Conservation (phyloP, 2,797 vertebrate genomes). For the Meriones psammophilus region DNA sequence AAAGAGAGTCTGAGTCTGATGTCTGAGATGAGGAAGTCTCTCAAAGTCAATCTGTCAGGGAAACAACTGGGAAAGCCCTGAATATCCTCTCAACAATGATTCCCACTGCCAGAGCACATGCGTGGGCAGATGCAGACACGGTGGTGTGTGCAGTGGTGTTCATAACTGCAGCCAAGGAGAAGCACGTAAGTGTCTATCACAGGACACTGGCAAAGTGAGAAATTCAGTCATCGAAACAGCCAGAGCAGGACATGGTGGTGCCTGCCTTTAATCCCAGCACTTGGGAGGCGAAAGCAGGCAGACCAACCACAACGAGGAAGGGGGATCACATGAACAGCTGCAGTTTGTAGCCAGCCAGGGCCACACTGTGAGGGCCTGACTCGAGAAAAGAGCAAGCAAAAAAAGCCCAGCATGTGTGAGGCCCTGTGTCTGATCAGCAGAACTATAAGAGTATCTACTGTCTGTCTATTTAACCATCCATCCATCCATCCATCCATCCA, state of each 20-base stretch:
- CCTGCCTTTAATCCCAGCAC: neutral
- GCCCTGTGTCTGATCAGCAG: neutral
- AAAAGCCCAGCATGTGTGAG: neutral
- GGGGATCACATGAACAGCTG: neutral
- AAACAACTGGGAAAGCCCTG: neutral
- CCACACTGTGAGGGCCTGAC: neutral
- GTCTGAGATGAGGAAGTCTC: neutral
- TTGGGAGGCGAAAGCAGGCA: neutral
- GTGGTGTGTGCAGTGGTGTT: no score
- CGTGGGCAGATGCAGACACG: neutral
- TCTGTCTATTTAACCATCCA: no score
- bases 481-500: no score
- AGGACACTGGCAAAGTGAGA: neutral
- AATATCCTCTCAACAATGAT: neutral
- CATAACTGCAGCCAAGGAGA: neutral
- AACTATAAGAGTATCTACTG: neutral
- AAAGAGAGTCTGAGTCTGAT: neutral
- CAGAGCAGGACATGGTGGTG: neutral
- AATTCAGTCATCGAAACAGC: neutral
- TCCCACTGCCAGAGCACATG: no score
- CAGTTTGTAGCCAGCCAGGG: neutral
- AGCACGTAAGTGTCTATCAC: no score
- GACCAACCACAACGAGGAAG: neutral
- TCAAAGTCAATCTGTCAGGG: neutral
- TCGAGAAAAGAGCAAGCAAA: neutral